Base-by-base conservation (phyloP, 2,888 invertebrate genomes). In the Tachina fera region DNA sequence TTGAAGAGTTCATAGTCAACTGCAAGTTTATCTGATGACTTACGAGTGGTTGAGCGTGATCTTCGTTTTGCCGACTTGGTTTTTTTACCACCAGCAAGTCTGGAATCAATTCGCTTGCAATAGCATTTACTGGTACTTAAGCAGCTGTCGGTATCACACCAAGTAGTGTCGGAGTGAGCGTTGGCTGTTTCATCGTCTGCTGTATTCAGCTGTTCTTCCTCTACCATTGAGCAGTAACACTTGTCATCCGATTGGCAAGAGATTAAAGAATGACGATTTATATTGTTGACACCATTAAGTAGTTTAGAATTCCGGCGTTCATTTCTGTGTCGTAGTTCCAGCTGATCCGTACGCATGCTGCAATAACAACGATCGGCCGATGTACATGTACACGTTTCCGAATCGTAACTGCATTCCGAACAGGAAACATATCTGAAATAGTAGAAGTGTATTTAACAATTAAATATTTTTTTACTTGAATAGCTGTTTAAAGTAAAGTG, bases 111-210 rank as follows among this genome's bases (percentile, higher is more conserved):
- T 6, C 89, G 89, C 61, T 91, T 95, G 91, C 97, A 97, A 90
- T 97, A 97, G 90, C 97, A 97, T 92, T 97, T 97, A 91, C 97
- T 97, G 89, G 96, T 96, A 87, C 97, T 97, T 0, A 96, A 95
- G 90, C 97, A 98, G 89, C 97, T 97, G 91, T 97, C 97, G 0
- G 97, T 97, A 16, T 96, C 96, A 89, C 97, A 97, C 89, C 94
- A 95, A 4, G 94, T 93, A 1, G 91, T 93, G 87, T 90, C 92
- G 56, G 92, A 91, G 56, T 90, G 90, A 47, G 93, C 93, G n/a
- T 90, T 90, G 76, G 92, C 93, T 63, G 93, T 90, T 51, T 94
- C 94, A 3, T 93, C 93, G 61, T 61, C 72, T 2, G 88, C 87
- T 67, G 88, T 89, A 56, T 83, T 87, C 10, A 16, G 80, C 3